Percentiles rank a stretch among this genome's conserved stretches.
These are phyloP conservation scores for Actinopyga echinites DNA, from an alignment of 53 echinoderm and acorn worm species.

Conservation along the genomic window DNA sequence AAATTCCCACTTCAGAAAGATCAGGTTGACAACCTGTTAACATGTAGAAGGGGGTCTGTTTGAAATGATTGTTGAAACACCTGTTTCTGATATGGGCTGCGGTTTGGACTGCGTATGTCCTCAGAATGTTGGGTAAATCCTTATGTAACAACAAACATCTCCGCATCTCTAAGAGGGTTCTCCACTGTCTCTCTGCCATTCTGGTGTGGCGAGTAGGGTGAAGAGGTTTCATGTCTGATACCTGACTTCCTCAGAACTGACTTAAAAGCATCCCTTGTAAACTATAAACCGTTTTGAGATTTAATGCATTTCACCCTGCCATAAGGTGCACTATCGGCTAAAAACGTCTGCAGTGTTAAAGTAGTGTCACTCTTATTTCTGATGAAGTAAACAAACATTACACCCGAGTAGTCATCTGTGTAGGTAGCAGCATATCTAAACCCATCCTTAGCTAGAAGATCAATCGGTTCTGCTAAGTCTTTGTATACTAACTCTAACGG, in stretches of 20 bases:
- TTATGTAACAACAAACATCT: conserved; percentile 40
- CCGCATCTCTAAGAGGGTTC: conserved; percentile 50
- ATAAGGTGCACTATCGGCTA: neutral
- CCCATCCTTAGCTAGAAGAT: neutral
- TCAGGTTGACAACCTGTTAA: conserved; percentile 39
- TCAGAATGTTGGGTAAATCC: conserved; percentile 25
- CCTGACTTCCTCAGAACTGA: neutral
- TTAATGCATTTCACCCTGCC: conserved; percentile 13
- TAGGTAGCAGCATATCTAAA: conserved; percentile 36
- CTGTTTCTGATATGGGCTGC: conserved; percentile 47
- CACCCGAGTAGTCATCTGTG: too few relatives aligned
- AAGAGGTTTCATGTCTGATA: neutral
- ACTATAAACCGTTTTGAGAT: neutral
- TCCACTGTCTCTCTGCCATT: conserved; percentile 45
- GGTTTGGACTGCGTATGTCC: conserved; percentile 44
- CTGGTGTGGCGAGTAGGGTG: too few relatives aligned
- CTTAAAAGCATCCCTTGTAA: neutral
- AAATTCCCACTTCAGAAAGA: conserved; percentile 23
- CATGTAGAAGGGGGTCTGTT: conserved; percentile 11
- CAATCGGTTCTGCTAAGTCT: conserved; percentile 50
- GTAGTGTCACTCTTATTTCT: too few relatives aligned
- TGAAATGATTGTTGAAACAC: conserved; percentile 41
- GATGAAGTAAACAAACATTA: too few relatives aligned
- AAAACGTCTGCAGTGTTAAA: too few relatives aligned
- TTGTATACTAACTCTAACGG: too few relatives aligned